A percentile compares a stretch with the other conserved stretches of the same genome.
Conservation (phyloP, 2,113 vertebrate species). For the Rana temporaria region DNA sequence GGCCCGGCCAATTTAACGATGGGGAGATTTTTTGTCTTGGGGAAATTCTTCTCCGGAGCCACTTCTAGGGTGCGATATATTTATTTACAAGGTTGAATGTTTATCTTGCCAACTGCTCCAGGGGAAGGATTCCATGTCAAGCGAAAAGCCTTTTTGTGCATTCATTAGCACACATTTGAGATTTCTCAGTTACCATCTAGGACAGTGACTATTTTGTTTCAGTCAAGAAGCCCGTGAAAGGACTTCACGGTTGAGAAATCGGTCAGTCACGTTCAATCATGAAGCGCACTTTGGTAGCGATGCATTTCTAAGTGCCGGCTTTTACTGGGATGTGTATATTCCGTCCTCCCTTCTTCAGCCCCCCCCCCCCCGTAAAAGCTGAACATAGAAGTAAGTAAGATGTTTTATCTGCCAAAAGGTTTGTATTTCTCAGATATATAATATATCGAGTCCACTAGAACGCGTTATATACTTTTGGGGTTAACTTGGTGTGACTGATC, state of each 20-base stretch:
- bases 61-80: conserved; percentile 14
- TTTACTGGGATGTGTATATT: background rate
- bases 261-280: conserved; percentile 22
- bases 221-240: conserved; percentile 28
- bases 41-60: background rate
- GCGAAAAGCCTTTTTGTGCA: conserved; percentile 13
- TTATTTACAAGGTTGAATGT: conserved; percentile 8
- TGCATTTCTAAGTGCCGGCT: conserved; percentile 14
- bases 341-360: background rate
- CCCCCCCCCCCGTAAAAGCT: too few relatives aligned
- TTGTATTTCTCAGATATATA: too few relatives aligned
- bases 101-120: conserved; percentile 19
- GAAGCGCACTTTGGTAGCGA: background rate
- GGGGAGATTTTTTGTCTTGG: too few relatives aligned
- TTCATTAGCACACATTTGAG: conserved; percentile 35
- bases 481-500: too few relatives aligned
- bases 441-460: too few relatives aligned
- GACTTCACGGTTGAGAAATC: conserved; percentile 22
- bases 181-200: conserved; percentile 23
- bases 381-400: too few relatives aligned
- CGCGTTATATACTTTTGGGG: too few relatives aligned
- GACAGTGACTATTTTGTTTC: conserved; percentile 41
- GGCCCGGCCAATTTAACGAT: too few relatives aligned
- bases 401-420: too few relatives aligned
- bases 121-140: background rate